Percentiles rank a stretch among this genome's conserved stretches.
Evolutionary conservation across 2,888 invertebrate genomes (phyloP).

Genomic region (Dorcus parallelipipedus): DNA sequence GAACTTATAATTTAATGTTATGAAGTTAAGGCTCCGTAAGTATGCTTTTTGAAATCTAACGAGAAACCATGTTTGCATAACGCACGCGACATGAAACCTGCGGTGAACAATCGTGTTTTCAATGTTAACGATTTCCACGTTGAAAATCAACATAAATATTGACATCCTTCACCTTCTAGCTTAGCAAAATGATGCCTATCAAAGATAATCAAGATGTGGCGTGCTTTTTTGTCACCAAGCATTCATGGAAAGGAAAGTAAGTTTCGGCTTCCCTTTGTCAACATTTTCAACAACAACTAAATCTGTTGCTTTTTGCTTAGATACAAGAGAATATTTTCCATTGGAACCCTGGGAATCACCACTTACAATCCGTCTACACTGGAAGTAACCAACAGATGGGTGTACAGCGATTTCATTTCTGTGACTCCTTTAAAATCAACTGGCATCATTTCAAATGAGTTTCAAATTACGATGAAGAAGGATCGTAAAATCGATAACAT

Average conservation of each 20-base stretch:
- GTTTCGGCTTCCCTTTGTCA: constrained; percentile 33
- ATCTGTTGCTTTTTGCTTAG: constrained; percentile 47
- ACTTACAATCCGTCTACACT: constrained; percentile 92
- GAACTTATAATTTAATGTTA: constrained; percentile 17
- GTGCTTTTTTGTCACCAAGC: constrained; percentile 95
- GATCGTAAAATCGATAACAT: constrained; percentile 90
- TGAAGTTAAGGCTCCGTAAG: constrained; percentile 17
- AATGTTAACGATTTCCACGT: neutral
- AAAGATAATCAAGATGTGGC: constrained; percentile 95
- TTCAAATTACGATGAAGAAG: constrained; percentile 81
- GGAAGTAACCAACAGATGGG: constrained; percentile 93
- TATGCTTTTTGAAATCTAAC: neutral
- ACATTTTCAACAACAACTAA: neutral
- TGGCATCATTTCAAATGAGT: constrained; percentile 60
- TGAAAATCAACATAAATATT: neutral
- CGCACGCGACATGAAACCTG: neutral
- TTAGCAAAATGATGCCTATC: constrained; percentile 67
- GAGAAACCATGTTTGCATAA: neutral
- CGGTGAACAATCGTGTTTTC: neutral
- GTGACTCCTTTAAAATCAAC: constrained; percentile 52
- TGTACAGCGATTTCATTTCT: constrained; percentile 75
- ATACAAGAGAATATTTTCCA: constrained; percentile 95
- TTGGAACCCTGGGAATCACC: constrained; percentile 92
- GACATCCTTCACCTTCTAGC: neutral
- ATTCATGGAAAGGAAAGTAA: constrained; percentile 98